phyloP scores from a whole-genome alignment of 2,888 invertebrate species.

The Spicauda simplicius region DNA sequence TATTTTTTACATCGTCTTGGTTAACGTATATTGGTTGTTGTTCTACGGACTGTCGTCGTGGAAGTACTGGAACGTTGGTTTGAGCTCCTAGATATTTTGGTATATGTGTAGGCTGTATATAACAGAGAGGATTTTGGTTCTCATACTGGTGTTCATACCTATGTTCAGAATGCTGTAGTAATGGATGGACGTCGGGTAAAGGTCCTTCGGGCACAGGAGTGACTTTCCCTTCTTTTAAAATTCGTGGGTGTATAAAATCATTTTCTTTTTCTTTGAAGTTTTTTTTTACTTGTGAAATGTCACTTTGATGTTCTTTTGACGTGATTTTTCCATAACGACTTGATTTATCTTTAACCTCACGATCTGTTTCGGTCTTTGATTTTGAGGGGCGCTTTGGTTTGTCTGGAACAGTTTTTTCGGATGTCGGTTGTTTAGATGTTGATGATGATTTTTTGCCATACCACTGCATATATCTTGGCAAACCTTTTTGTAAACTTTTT shows the following conservation, averaged over 20 bases:
- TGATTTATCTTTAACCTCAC: constrained; percentile 58
- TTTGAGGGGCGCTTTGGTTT: constrained; percentile 78
- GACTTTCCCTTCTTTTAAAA: constrained; percentile 79
- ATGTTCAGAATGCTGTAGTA: constrained; percentile 91
- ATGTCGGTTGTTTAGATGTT: constrained; percentile 62
- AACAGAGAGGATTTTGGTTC: constrained; percentile 79
- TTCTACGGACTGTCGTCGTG: constrained; percentile 60
- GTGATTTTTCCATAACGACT: constrained; percentile 74
- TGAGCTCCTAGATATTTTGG: constrained; percentile 86
- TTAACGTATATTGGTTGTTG: constrained; percentile 81
- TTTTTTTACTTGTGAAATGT: constrained; percentile 79
- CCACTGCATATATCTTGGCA: constrained; percentile 92
- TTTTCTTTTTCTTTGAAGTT: constrained; percentile 85
- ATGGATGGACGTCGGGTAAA: constrained; percentile 85
- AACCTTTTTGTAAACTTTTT: constrained; percentile 75
- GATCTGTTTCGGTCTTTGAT: constrained; percentile 64
- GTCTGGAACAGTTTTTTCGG: constrained; percentile 74
- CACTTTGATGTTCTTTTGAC: constrained; percentile 69
- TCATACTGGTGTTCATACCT: constrained; percentile 88
- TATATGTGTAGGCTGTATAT: constrained; percentile 85
- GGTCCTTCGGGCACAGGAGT: constrained; percentile 78
- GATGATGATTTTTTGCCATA: constrained; percentile 86
- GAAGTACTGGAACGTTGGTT: constrained; percentile 72
- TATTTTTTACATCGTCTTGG: constrained; percentile 72
- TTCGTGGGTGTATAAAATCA: constrained; percentile 79